Conservation (phyloP, 2,113 vertebrate genomes). For the Struthio camelus region DNA sequence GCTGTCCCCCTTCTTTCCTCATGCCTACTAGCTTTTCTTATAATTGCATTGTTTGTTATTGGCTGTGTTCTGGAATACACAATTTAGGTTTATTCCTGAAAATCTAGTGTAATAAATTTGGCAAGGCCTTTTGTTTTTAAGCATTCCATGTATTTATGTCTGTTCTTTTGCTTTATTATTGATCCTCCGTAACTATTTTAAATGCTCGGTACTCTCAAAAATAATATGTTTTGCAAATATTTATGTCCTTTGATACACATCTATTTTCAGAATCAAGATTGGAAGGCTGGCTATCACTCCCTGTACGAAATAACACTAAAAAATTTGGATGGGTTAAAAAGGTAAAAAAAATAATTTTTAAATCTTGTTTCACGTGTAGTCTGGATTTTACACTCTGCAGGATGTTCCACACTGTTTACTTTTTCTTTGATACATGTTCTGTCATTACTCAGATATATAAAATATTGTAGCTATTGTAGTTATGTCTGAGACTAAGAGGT, state of each 20-base stretch:
- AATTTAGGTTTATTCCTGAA: not conserved
- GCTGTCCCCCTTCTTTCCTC: not conserved
- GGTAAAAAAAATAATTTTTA: slow-evolving; percentile 71
- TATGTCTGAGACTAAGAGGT: not conserved
- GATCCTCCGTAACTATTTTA: not conserved
- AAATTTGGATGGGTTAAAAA: slow-evolving; percentile 97
- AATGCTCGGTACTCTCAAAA: not conserved
- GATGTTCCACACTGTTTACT: not conserved
- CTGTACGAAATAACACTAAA: slow-evolving; percentile 97
- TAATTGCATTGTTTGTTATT: not conserved
- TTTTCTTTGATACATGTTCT: not conserved
- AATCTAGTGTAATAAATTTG: not conserved
- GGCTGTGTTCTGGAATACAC: not conserved
- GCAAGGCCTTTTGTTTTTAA: not conserved
- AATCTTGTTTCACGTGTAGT: not conserved
- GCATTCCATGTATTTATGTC: not conserved
- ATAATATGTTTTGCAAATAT: not conserved
- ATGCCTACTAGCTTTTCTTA: not conserved
- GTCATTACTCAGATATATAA: not conserved
- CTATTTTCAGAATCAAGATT: slow-evolving; percentile 86
- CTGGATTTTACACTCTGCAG: not conserved
- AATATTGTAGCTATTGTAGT: not conserved
- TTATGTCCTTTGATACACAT: not conserved
- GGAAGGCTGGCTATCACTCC: slow-evolving; percentile 97
- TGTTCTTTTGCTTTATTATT: slow-evolving; percentile 9